phyloP scores from a whole-genome alignment of 2,888 invertebrate species.

The Yponomeuta evonymella region DNA sequence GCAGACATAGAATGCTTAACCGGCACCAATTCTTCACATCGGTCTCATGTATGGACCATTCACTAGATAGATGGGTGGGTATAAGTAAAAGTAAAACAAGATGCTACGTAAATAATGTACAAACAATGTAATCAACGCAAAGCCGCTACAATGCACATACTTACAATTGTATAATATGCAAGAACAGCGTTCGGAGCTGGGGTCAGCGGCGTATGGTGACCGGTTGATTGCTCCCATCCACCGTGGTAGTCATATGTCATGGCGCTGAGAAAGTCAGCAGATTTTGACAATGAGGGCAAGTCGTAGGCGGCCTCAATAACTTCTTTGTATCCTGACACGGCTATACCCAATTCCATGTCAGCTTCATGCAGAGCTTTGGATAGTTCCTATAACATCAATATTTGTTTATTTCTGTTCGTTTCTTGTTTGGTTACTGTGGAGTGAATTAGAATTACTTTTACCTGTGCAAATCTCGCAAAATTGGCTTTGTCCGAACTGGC shows the following conservation, averaged over 20 bases:
- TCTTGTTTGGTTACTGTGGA: neutral
- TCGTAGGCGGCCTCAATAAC: constrained; percentile 93
- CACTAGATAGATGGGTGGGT: no score
- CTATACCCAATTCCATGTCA: constrained; percentile 85
- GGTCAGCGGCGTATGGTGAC: constrained; percentile 88
- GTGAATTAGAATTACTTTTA: constrained; percentile 33
- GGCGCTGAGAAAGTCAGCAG: constrained; percentile 87
- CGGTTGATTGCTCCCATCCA: constrained; percentile 88
- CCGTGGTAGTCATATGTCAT: constrained; percentile 95
- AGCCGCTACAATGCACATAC: constrained; percentile 32
- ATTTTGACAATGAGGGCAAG: constrained; percentile 79
- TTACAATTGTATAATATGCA: constrained; percentile 86
- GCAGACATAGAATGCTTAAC: no score
- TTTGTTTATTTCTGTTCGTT: neutral
- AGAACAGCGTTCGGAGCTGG: constrained; percentile 79
- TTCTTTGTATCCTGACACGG: constrained; percentile 93
- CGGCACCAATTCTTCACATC: neutral
- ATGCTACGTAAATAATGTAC: no score
- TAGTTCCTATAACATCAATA: constrained; percentile 71
- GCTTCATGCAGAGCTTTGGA: constrained; percentile 79
- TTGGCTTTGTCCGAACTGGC: constrained; percentile 86
- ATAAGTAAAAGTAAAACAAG: no score
- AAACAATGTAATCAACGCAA: neutral
- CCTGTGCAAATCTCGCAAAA: constrained; percentile 84
- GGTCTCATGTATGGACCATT: no score